Evolutionary conservation across 2,113 vertebrate species (phyloP).

Genomic region (Gila orcuttii): DNA sequence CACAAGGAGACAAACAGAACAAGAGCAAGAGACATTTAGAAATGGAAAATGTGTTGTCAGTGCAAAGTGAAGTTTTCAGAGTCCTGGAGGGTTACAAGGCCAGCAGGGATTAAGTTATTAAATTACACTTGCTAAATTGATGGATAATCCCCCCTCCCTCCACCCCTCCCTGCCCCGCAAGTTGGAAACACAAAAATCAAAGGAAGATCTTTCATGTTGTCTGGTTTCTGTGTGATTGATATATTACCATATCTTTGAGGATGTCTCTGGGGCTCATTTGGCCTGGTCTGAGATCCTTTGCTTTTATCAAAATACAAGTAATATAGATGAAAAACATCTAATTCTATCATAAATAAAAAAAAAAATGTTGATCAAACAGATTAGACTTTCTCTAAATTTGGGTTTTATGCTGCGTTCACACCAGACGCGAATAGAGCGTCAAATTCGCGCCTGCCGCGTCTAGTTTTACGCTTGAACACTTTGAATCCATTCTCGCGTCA

Average conservation of each 20-base stretch:
- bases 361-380: not conserved
- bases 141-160: not conserved
- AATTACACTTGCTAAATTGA: not conserved
- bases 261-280: conserved; percentile 31
- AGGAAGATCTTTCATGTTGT: conserved; percentile 46
- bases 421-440: no score
- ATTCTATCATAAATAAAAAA: not conserved
- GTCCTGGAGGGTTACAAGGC: conserved; percentile 13
- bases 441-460: no score
- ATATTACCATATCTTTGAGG: conserved; percentile 33
- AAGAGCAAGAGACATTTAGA: conserved; percentile 13
- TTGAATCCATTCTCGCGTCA: no score
- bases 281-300: conserved; percentile 9
- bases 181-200: conserved; percentile 47
- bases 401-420: not conserved
- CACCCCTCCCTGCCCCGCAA: no score
- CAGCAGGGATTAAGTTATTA: conserved; percentile 13
- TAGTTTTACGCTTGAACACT: no score
- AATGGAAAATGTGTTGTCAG: conserved; percentile 23
- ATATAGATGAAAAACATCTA: not conserved
- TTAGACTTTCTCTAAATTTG: not conserved
- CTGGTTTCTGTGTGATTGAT: conserved; percentile 52
- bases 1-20: not conserved
- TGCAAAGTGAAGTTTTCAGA: not conserved
- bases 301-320: conserved; percentile 46